Evolutionary conservation across 53 echinoderm and acorn worm species (phyloP).

Genomic region (Luidia sarsii): DNA sequence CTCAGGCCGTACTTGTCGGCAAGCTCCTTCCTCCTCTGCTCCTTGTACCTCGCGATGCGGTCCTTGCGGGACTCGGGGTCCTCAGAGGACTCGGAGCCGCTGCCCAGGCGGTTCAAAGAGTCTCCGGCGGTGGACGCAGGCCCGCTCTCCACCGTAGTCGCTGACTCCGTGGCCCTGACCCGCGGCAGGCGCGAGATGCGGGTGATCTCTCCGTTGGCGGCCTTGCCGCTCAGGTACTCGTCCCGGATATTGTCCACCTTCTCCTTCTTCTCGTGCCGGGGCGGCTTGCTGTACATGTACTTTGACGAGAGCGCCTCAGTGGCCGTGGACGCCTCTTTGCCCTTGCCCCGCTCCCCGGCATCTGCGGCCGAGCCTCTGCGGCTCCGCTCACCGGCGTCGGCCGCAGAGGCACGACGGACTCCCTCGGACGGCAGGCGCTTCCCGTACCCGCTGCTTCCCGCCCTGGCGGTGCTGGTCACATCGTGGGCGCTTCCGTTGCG

Average conservation of each 20-base stretch:
- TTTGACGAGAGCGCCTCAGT: slow-evolving; percentile 20
- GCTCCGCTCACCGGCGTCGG: not conserved
- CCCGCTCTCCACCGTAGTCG: not conserved
- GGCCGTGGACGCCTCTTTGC: slow-evolving; percentile 34
- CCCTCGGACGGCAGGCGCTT: slow-evolving; percentile 5
- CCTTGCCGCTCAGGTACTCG: slow-evolving; percentile 57
- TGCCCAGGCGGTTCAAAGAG: slow-evolving; percentile 28
- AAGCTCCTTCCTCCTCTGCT: slow-evolving; percentile 88
- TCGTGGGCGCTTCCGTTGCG: slow-evolving; percentile 23
- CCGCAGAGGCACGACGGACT: too few relatives aligned
- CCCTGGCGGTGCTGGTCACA: not conserved
- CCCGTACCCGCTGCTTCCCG: slow-evolving; percentile 5
- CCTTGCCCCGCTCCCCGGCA: slow-evolving; percentile 76
- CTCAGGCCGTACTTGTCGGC: slow-evolving; percentile 87
- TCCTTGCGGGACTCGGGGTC: slow-evolving; percentile 69
- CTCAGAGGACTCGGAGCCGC: slow-evolving; percentile 79
- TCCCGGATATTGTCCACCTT: slow-evolving; percentile 67
- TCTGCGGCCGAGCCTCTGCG: slow-evolving; percentile 49
- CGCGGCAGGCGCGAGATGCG: slow-evolving; percentile 18
- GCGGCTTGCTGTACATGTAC: slow-evolving; percentile 12
- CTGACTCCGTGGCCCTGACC: slow-evolving; percentile 9
- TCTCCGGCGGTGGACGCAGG: not conserved
- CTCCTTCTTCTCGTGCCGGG: slow-evolving; percentile 38
- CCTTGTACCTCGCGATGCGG: slow-evolving; percentile 88
- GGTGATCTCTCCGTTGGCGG: slow-evolving; percentile 45